phyloP scores from a whole-genome alignment of 2,113 vertebrate genomes.

The Manacus vitellinus region DNA sequence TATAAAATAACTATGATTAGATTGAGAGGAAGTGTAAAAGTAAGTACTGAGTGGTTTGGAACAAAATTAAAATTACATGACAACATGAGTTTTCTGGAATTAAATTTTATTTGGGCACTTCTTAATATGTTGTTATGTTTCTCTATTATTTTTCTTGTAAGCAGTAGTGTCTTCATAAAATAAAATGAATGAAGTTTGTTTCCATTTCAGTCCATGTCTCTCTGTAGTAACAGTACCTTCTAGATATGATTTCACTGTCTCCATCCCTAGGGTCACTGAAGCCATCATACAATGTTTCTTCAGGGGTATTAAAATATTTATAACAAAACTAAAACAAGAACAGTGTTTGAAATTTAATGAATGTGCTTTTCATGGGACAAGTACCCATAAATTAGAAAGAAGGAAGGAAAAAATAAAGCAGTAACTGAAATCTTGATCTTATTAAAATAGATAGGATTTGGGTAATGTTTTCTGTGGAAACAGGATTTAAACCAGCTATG shows the following conservation, averaged over 20 bases:
- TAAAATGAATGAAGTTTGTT: background rate
- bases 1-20: background rate
- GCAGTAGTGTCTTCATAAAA: background rate
- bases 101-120: background rate
- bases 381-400: background rate
- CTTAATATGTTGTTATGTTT: background rate
- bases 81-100: background rate
- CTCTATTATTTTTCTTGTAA: background rate
- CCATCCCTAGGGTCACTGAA: background rate
- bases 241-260: background rate
- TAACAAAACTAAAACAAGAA: slow-evolving; percentile 4
- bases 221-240: background rate
- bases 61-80: background rate
- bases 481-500: background rate
- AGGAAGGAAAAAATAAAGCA: background rate
- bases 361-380: background rate
- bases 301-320: slow-evolving; percentile 2
- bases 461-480: background rate
- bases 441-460: background rate
- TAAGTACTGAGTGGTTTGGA: background rate
- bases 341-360: background rate
- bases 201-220: background rate
- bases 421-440: background rate
- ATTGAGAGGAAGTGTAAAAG: background rate
- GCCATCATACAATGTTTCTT: background rate